phyloP scores from a whole-genome alignment of 1,140 invertebrate genomes.

The Habropoda laboriosa region DNA sequence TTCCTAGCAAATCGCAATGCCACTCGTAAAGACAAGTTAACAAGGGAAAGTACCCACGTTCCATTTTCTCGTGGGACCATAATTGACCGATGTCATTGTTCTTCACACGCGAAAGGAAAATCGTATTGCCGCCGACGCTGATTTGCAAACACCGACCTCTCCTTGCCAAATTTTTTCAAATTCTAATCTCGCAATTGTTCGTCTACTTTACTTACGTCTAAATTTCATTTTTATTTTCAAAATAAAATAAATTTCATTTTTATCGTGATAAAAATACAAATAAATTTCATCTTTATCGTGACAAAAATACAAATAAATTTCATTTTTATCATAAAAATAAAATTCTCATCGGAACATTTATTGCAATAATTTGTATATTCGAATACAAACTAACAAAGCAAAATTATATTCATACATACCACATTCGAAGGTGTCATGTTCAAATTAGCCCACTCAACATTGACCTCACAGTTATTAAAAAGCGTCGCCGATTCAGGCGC shows the following conservation, averaged over 20 bases:
- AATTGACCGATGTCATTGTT: constrained; percentile 68
- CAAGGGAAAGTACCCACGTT: constrained; percentile 72
- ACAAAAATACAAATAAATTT: too few relatives aligned
- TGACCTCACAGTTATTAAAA: constrained; percentile 71
- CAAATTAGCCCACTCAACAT: constrained; percentile 88
- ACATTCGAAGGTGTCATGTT: constrained; percentile 68
- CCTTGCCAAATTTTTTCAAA: constrained; percentile 16
- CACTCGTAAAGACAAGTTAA: constrained; percentile 24
- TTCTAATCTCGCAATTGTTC: too few relatives aligned
- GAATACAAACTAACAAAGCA: not conserved
- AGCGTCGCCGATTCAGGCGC: constrained; percentile 83
- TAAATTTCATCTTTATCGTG: too few relatives aligned
- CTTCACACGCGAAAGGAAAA: constrained; percentile 30
- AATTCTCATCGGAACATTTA: too few relatives aligned
- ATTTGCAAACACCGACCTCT: constrained; percentile 53
- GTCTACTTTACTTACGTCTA: too few relatives aligned
- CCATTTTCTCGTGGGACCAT: constrained; percentile 65
- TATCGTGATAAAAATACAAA: too few relatives aligned
- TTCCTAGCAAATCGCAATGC: constrained; percentile 24
- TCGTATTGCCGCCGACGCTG: constrained; percentile 22
- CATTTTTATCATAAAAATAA: too few relatives aligned
- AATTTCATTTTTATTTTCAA: too few relatives aligned
- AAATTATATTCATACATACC: constrained; percentile 63
- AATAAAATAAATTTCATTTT: too few relatives aligned
- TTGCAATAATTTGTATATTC: not conserved